These are phyloP conservation scores for Bujurquina vittata DNA, from an alignment of 2,113 vertebrate genomes.

Conservation along the genomic window DNA sequence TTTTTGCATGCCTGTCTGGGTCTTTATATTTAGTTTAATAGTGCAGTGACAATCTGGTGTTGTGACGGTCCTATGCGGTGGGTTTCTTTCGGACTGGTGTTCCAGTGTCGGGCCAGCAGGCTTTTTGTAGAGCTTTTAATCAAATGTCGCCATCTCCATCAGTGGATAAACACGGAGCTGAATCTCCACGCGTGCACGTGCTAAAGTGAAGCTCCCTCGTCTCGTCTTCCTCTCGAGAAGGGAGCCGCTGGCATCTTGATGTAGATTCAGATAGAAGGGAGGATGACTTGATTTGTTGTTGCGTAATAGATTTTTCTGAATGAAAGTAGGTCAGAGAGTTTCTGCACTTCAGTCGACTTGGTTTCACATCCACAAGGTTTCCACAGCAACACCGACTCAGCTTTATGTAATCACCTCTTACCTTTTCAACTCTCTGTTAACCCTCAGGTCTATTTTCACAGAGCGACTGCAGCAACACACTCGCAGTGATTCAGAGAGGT, in stretches of 20 bases:
- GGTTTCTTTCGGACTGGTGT: not conserved
- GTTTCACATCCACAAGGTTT: slow-evolving; percentile 30
- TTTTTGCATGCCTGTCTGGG: not conserved
- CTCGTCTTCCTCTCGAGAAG: not conserved
- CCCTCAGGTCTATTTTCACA: slow-evolving; percentile 5
- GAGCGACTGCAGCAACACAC: not conserved
- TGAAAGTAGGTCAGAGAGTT: slow-evolving; percentile 52
- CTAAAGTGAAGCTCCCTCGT: not conserved
- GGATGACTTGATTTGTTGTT: not conserved
- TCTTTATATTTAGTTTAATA: too few species aligned
- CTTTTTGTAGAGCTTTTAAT: not conserved
- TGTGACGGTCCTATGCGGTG: too few species aligned
- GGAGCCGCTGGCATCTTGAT: not conserved
- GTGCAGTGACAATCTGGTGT: too few species aligned
- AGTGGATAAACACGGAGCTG: too few species aligned
- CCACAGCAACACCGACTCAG: slow-evolving; percentile 29
- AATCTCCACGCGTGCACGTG: too few species aligned
- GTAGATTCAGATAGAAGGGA: slow-evolving; percentile 12
- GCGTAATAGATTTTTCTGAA: slow-evolving; percentile 18
- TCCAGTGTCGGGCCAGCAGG: not conserved
- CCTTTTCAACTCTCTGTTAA: not conserved
- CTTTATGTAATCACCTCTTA: slow-evolving; percentile 23
- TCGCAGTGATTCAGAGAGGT: not conserved
- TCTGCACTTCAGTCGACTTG: slow-evolving; percentile 18
- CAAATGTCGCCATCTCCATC: not conserved